These are phyloP conservation scores for Merops nubicus DNA, from an alignment of 2,113 vertebrate species.

Conservation along the genomic window DNA sequence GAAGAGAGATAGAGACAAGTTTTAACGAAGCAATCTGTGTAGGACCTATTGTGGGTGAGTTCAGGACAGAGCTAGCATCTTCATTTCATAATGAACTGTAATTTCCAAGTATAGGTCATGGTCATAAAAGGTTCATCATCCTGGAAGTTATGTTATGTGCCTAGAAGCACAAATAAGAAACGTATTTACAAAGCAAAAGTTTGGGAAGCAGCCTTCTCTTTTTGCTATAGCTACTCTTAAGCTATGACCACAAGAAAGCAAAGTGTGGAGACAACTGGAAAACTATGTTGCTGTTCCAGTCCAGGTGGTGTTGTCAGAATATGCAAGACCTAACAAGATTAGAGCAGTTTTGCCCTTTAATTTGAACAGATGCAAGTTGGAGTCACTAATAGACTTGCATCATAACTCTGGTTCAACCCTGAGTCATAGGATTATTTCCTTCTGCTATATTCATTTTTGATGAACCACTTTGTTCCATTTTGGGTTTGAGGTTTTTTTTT, in stretches of 20 bases:
- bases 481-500: neutral
- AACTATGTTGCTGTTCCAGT: slow-evolving; percentile 50
- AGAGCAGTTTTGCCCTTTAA: slow-evolving; percentile 33
- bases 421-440: slow-evolving; percentile 48
- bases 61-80: neutral
- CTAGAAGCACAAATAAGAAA: neutral
- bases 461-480: neutral
- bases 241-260: slow-evolving; percentile 60
- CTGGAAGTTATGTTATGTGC: neutral
- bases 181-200: neutral
- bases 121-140: neutral
- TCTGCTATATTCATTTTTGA: neutral
- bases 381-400: slow-evolving; percentile 38
- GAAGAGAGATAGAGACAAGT: neutral
- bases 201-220: slow-evolving; percentile 17
- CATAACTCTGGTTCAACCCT: slow-evolving; percentile 5
- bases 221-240: neutral
- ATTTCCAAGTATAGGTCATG: neutral
- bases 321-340: slow-evolving; percentile 53
- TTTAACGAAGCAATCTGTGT: neutral
- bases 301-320: slow-evolving; percentile 32
- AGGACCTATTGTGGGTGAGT: neutral
- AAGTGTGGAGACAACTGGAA: slow-evolving; percentile 9
- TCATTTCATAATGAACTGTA: neutral
- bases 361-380: slow-evolving; percentile 40